Conservation (phyloP, 2,888 invertebrate species). For the Saturnia pavonia region DNA sequence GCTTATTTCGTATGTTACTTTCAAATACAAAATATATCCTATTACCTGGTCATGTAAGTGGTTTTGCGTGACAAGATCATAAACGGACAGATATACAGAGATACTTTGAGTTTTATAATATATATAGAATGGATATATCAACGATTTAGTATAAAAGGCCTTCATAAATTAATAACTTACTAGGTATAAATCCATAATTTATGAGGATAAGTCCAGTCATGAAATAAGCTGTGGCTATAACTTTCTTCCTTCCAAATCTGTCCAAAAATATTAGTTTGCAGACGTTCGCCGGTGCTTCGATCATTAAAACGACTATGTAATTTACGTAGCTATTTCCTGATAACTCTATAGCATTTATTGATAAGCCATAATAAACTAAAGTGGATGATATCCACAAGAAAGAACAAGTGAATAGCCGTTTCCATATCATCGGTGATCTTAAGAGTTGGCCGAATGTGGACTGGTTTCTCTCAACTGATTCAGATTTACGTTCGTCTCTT, state of each 20-base stretch:
- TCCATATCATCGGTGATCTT: conserved; percentile 78
- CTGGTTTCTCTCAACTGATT: conserved; percentile 57
- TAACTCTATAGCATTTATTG: conserved; percentile 88
- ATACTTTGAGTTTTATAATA: too few relatives aligned
- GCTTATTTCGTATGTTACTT: too few relatives aligned
- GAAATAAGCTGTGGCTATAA: conserved; percentile 83
- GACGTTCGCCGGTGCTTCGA: conserved; percentile 90
- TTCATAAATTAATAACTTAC: conserved; percentile 51
- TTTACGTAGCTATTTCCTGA: conserved; percentile 89
- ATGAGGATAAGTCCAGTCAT: conserved; percentile 84
- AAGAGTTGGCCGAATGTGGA: conserved; percentile 68
- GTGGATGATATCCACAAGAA: conserved; percentile 90
- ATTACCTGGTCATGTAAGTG: too few relatives aligned
- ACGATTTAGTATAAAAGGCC: neutral
- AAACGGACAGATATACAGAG: too few relatives aligned
- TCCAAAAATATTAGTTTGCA: conserved; percentile 84
- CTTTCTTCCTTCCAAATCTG: conserved; percentile 84
- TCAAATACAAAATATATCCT: too few relatives aligned
- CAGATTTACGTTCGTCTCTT: conserved; percentile 65
- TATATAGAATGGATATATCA: too few relatives aligned
- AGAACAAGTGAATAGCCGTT: conserved; percentile 84
- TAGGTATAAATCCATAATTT: conserved; percentile 83
- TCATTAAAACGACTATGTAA: conserved; percentile 84
- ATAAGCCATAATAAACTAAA: conserved; percentile 90
- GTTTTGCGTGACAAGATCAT: too few relatives aligned